Conservation (phyloP, 2,797 vertebrate genomes). For the Smutsia gigantea region DNA sequence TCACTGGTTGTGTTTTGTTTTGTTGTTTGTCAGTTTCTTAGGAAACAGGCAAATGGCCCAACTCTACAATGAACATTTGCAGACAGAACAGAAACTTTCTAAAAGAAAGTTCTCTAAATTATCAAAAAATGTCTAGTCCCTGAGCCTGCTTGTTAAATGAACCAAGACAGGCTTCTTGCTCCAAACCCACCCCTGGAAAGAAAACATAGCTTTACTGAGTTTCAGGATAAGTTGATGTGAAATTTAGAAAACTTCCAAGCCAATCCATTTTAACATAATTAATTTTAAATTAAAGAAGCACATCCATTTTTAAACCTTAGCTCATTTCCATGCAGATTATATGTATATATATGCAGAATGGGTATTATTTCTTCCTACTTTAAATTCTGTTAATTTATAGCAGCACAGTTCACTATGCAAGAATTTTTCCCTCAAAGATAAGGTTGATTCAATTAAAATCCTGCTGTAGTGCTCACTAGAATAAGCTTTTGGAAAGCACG, state of each 20-base stretch:
- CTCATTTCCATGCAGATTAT: conserved; percentile 52
- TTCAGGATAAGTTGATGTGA: not conserved
- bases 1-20: not conserved
- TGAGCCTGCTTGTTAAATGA: conserved; percentile 38
- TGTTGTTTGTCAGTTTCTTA: not conserved
- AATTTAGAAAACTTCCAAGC: conserved; percentile 57
- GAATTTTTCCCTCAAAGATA: not conserved
- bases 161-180: not conserved
- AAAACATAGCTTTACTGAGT: not conserved
- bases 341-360: not conserved
- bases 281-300: conserved; percentile 51
- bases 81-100: not conserved
- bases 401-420: conserved; percentile 45
- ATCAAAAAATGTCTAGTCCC: not conserved
- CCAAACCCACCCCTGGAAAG: not conserved
- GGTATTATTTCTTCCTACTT: not conserved
- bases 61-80: not conserved
- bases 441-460: conserved; percentile 55
- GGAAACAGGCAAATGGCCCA: not conserved
- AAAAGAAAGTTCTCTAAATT: not conserved
- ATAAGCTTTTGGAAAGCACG: not conserved
- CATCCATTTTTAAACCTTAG: conserved; percentile 35
- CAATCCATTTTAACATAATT: not conserved
- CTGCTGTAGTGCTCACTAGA: not conserved
- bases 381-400: conserved; percentile 42